phyloP scores from a whole-genome alignment of 2,113 vertebrate genomes.

The Vulpes lagopus region DNA sequence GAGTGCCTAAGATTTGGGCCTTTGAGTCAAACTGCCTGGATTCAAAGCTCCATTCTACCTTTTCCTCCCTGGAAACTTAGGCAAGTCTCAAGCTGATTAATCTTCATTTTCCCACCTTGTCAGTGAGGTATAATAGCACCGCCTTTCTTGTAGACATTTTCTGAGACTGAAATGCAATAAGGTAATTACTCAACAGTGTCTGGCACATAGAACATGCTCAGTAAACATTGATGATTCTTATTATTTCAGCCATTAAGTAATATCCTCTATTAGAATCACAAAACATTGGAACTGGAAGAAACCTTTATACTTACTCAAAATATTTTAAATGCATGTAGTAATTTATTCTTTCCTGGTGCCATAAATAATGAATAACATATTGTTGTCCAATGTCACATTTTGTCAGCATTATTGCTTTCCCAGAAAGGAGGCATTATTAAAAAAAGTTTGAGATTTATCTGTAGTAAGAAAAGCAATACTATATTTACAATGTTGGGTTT shows the following conservation, averaged over 20 bases:
- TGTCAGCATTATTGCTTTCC: background rate
- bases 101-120: background rate
- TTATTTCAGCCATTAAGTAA: slow-evolving; percentile 10
- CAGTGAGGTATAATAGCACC: background rate
- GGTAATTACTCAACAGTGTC: background rate
- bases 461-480: background rate
- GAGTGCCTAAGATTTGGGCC: background rate
- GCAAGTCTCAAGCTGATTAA: background rate
- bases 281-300: slow-evolving; percentile 9
- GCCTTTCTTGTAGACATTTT: background rate
- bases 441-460: background rate
- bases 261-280: background rate
- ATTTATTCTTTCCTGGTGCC: background rate
- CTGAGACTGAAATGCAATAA: slow-evolving; percentile 24
- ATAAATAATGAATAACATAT: background rate
- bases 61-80: background rate
- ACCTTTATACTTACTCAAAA: background rate
- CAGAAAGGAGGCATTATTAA: background rate
- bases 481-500: background rate
- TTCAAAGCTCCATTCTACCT: background rate
- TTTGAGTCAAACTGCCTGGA: background rate
- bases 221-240: background rate
- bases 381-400: background rate
- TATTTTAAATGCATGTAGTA: background rate
- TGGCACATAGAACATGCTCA: background rate